Evolutionary conservation across 92 coral and sea anemone species (phyloP), one percentile per base, ranked within the genome.

Genomic region (Porites lobata): DNA sequence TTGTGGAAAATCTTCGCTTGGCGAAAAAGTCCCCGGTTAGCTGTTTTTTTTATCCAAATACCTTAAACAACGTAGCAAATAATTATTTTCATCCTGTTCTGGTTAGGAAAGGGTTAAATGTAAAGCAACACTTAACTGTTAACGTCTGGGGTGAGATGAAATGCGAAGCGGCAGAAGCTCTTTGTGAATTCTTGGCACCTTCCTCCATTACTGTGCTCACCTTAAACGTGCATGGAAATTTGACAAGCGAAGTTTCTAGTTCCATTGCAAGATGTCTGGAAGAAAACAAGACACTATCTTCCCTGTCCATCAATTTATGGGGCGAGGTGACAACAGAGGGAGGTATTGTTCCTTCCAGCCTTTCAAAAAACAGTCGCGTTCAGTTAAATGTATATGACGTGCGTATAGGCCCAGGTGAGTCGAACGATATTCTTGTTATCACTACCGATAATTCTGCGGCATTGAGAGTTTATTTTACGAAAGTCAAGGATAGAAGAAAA

Each of bases 71-170:
- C 58, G 58, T 83, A 13, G 17, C 20, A 20, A 9, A 24, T 43
- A 7, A 0, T 14, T 24, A 26, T 1, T 64, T 20, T 59, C 12
- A 6, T 71, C 64, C 87, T 2, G 17, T 81, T 38, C 9, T 14
- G 53, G 47, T 11, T 5, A 43, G 18, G 20, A 26, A 21, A 18
- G 5, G 8, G 6, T 19, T 6, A 43, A 19, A 4, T 4, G 11
- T 9, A 24, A 0, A 59, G 47, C 75, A 83, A 50, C 38, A 50
- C 7, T 19, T 72, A 38, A 71, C 79, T 9, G 15, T 73, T 8
- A 73, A 47, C 57, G 2, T 83, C 7, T 83, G 71, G 47, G 79
- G 87, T 11, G 87, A 83, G 22, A 2, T 83, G 50, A 13, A 61
- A 43, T 38, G 50, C 38, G 32, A 20, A 6, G 50, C 53, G 0